Evolutionary conservation across 2,113 vertebrate species (phyloP).

Genomic region (Struthidea cinerea): DNA sequence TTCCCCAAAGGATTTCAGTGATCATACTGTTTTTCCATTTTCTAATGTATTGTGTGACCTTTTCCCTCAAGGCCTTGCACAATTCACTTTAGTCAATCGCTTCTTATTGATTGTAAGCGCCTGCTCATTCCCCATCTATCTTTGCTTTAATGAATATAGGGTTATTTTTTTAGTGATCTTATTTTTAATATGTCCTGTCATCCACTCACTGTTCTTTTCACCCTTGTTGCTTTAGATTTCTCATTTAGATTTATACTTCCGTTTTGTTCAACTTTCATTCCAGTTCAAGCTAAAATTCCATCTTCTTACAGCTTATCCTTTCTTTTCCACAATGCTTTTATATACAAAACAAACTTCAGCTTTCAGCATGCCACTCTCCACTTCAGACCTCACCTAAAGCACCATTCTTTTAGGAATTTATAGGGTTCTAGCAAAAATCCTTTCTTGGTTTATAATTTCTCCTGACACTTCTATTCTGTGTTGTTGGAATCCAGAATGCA

Average conservation of each 20-base stretch:
- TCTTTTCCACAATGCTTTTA: background rate
- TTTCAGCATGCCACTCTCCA: background rate
- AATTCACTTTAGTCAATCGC: constrained; percentile 37
- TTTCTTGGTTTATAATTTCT: background rate
- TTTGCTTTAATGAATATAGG: background rate
- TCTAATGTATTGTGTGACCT: background rate
- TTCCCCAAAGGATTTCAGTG: constrained; percentile 37
- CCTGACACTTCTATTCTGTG: background rate
- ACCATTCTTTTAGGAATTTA: background rate
- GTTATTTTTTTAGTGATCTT: background rate
- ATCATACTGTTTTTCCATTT: constrained; percentile 20
- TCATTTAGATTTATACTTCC: background rate
- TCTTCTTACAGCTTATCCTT: background rate
- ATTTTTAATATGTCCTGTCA: background rate
- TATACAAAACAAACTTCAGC: background rate
- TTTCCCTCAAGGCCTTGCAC: background rate
- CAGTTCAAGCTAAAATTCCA: background rate
- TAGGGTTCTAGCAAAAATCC: background rate
- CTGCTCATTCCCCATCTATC: background rate
- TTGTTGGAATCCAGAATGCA: no score
- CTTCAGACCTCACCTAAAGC: background rate
- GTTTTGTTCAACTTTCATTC: background rate
- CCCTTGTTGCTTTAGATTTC: background rate
- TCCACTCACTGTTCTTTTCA: background rate
- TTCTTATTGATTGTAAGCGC: background rate